phyloP scores from a whole-genome alignment of 1,140 invertebrate genomes.

The Drosophila teissieri region DNA sequence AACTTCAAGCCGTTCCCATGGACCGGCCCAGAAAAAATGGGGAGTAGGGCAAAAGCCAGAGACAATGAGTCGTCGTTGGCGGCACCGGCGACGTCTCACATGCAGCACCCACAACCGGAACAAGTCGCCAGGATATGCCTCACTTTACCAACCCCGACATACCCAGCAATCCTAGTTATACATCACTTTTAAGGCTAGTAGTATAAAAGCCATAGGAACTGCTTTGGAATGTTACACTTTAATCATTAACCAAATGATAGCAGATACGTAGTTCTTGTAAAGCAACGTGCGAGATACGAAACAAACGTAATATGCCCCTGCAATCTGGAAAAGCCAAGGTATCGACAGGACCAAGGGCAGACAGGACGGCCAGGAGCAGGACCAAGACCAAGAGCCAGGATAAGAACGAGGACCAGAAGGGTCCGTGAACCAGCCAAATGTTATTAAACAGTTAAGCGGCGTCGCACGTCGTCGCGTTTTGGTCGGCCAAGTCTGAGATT shows the following conservation, averaged over 20 bases:
- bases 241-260: background rate
- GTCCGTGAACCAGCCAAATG: slow-evolving; percentile 62
- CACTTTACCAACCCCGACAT: slow-evolving; percentile 2
- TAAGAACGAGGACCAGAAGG: slow-evolving; percentile 13
- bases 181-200: background rate
- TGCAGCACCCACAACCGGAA: slow-evolving; percentile 45
- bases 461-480: slow-evolving; percentile 77
- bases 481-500: slow-evolving; percentile 58
- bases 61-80: slow-evolving; percentile 70
- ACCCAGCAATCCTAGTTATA: slow-evolving; percentile 3
- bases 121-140: slow-evolving; percentile 8
- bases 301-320: background rate
- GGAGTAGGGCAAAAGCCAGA: slow-evolving; percentile 36
- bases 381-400: slow-evolving; percentile 15
- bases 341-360: background rate
- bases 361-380: slow-evolving; percentile 6
- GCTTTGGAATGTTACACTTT: too few species aligned
- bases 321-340: background rate
- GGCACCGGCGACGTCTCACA: slow-evolving; percentile 45
- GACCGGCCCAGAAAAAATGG: slow-evolving; percentile 37
- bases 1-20: slow-evolving; percentile 83
- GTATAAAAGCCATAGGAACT: too few species aligned
- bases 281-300: background rate
- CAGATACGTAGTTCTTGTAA: too few species aligned
- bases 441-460: slow-evolving; percentile 81